Percentiles rank a stretch among this genome's conserved stretches.
These are phyloP conservation scores for Julus scanicus DNA, from an alignment of 2,888 invertebrate species.

Conservation along the genomic window DNA sequence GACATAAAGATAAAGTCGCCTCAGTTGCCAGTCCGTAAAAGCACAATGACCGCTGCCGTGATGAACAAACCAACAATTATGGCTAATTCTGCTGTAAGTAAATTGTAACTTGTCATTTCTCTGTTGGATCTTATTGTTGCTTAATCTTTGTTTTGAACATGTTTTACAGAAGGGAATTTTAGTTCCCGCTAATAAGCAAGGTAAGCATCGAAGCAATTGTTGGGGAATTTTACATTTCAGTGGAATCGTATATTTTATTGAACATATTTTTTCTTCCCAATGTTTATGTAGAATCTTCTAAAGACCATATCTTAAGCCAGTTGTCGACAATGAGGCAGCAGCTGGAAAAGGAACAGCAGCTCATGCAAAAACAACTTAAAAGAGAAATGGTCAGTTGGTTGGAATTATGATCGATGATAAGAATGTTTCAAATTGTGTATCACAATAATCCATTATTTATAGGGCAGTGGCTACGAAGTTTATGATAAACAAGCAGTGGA, in stretches of 20 bases:
- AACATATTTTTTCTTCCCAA: not conserved
- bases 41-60: not conserved
- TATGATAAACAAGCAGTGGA: conserved; percentile 19
- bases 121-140: not conserved
- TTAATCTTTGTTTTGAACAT: not conserved
- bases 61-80: not conserved
- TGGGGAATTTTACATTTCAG: too few species aligned
- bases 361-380: conserved; percentile 54
- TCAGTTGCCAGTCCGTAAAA: not conserved
- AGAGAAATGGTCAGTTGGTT: conserved; percentile 50
- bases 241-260: too few species aligned
- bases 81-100: not conserved
- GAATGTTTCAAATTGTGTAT: not conserved
- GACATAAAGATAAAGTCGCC: conserved; percentile 15
- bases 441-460: not conserved
- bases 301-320: conserved; percentile 56
- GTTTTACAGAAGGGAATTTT: not conserved
- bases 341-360: conserved; percentile 56
- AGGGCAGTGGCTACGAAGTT: conserved; percentile 26
- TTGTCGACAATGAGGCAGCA: conserved; percentile 57
- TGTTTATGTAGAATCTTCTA: conserved; percentile 32
- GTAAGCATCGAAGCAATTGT: not conserved
- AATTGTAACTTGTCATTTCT: not conserved
- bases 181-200: not conserved
- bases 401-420: not conserved